Conservation (phyloP, 1,140 invertebrate genomes). For the Bombus impatiens region DNA sequence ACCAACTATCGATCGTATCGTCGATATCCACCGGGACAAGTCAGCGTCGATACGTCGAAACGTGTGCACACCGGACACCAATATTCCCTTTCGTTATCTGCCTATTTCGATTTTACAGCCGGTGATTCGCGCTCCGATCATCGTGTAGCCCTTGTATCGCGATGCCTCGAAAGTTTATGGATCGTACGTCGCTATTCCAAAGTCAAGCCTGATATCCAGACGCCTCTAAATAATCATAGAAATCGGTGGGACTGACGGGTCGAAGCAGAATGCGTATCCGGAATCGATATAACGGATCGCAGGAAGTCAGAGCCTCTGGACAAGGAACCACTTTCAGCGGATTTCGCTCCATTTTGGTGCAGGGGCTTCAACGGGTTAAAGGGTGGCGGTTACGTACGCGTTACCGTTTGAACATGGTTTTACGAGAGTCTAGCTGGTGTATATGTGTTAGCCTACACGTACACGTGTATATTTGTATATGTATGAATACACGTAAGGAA, state of each 20-base stretch:
- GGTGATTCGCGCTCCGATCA: not conserved
- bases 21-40: not conserved
- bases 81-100: constrained; percentile 2
- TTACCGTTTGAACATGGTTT: constrained; percentile 18
- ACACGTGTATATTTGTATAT: not conserved
- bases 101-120: constrained; percentile 23
- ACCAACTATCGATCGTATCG: not conserved
- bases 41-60: not conserved
- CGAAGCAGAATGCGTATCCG: not conserved
- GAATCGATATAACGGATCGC: constrained; percentile 39
- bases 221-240: constrained; percentile 1
- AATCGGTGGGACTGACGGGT: not conserved
- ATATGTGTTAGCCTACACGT: not conserved
- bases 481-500: constrained; percentile 40
- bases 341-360: constrained; percentile 28
- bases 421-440: not conserved
- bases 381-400: constrained; percentile 19
- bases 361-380: constrained; percentile 5
- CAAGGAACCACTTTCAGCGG: constrained; percentile 22
- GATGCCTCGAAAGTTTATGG: not conserved
- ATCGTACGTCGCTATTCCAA: not conserved
- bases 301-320: constrained; percentile 21
- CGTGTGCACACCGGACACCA: not conserved
- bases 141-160: not conserved
- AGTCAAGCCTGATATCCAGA: not conserved